Percentiles rank a stretch among this genome's conserved stretches.
phyloP scores from a whole-genome alignment of 2,888 invertebrate species.

The Andrena bicolor region DNA sequence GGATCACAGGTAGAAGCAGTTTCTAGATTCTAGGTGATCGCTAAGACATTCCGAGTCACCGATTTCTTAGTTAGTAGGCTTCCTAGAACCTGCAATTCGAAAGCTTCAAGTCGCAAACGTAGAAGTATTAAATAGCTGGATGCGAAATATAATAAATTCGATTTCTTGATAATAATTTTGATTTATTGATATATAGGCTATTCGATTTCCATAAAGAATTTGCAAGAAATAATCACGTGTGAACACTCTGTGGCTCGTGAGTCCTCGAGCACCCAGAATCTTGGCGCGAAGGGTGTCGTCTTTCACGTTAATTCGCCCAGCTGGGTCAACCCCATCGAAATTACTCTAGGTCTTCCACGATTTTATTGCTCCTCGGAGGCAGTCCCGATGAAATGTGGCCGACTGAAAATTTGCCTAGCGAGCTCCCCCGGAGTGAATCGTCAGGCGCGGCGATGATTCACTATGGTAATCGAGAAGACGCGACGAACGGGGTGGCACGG shows the following conservation, averaged over 20 bases:
- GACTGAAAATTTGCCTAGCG: background rate
- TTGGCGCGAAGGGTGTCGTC: background rate
- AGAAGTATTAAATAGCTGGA: too few relatives aligned
- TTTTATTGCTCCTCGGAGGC: slow-evolving; percentile 1
- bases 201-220: too few relatives aligned
- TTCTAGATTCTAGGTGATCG: background rate
- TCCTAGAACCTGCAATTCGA: too few relatives aligned
- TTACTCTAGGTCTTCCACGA: background rate
- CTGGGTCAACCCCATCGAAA: slow-evolving; percentile 18
- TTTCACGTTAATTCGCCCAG: slow-evolving; percentile 36
- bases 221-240: background rate
- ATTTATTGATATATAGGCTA: too few relatives aligned
- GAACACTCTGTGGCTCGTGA: background rate
- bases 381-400: background rate
- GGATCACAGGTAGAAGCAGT: background rate
- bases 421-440: background rate
- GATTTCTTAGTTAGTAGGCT: too few relatives aligned
- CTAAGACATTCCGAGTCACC: background rate
- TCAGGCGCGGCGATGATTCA: background rate
- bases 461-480: slow-evolving; percentile 1
- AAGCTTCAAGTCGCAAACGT: too few relatives aligned
- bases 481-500: slow-evolving; percentile 1
- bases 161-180: too few relatives aligned
- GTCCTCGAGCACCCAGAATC: background rate
- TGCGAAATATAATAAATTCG: too few relatives aligned